These are phyloP conservation scores for Schizothorax lantsangensis DNA, from an alignment of 2,797 vertebrate species.

Conservation along the genomic window DNA sequence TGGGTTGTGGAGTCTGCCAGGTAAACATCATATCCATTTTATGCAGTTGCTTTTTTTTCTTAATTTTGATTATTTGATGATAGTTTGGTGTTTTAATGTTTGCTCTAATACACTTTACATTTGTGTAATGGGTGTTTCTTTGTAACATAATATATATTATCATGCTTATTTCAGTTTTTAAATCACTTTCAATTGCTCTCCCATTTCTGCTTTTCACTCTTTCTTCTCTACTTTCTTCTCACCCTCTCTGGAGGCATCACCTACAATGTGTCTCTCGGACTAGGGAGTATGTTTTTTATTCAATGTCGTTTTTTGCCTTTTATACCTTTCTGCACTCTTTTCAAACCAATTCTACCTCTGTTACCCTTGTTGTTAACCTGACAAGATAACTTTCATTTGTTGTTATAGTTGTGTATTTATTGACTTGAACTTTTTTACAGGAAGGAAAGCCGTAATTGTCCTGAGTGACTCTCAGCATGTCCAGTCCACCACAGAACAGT, in stretches of 20 bases:
- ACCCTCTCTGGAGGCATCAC: constrained; percentile 53
- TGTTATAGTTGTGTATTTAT: neutral
- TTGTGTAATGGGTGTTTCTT: neutral
- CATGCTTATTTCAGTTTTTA: neutral
- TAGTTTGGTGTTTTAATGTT: neutral
- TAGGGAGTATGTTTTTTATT: constrained; percentile 57
- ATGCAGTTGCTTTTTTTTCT: neutral
- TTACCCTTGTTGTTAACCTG: neutral
- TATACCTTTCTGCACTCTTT: neutral
- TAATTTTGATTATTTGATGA: neutral
- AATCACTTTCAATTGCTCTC: constrained; percentile 6
- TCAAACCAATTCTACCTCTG: neutral
- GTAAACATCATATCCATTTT: constrained; percentile 70
- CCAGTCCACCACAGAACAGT: constrained; percentile 34
- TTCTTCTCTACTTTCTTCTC: constrained; percentile 35
- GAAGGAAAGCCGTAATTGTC: constrained; percentile 60
- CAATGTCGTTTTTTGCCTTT: neutral
- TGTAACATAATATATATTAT: neutral
- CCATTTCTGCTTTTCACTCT: constrained; percentile 20
- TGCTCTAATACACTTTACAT: neutral
- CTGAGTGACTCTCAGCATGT: constrained; percentile 56
- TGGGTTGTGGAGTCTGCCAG: constrained; percentile 97
- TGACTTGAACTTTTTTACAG: constrained; percentile 32
- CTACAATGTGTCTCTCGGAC: constrained; percentile 63
- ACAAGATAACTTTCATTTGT: neutral